Evolutionary conservation across 1,140 invertebrate genomes (phyloP).

Genomic region (Pemphigus obesinymphae): DNA sequence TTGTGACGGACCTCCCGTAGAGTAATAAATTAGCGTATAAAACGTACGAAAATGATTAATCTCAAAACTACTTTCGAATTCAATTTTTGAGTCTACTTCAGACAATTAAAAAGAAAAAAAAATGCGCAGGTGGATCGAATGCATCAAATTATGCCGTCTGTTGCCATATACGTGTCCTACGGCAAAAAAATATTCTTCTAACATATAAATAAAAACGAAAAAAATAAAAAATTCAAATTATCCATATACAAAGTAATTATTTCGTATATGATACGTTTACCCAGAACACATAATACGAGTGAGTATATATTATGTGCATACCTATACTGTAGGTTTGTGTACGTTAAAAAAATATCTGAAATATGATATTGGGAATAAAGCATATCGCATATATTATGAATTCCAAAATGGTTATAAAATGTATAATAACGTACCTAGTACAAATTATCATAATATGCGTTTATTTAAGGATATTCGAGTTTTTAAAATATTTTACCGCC

Average conservation of each 20-base stretch:
- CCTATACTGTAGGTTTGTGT: no score
- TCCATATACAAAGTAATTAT: no score
- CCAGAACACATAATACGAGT: no score
- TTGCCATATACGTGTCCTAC: background rate
- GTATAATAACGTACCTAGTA: background rate
- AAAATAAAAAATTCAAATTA: no score
- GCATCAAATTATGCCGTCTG: background rate
- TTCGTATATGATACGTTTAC: no score
- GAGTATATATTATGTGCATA: no score
- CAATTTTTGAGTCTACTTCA: background rate
- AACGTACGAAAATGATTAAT: slow-evolving; percentile 36
- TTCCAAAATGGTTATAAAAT: background rate
- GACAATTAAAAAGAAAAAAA: slow-evolving; percentile 11
- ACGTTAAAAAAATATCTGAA: background rate
- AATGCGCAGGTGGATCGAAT: background rate
- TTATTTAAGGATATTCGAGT: no score
- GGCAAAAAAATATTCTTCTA: background rate
- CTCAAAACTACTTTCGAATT: background rate
- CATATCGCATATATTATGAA: background rate
- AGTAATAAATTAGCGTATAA: slow-evolving; percentile 29
- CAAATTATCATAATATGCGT: background rate
- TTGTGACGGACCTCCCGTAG: background rate
- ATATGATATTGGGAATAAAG: background rate
- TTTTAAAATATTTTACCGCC: no score
- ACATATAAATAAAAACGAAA: no score